A percentile compares a stretch with the other conserved stretches of the same genome.
These are phyloP conservation scores for Spea bombifrons DNA, from an alignment of 2,113 vertebrate genomes.

Conservation along the genomic window DNA sequence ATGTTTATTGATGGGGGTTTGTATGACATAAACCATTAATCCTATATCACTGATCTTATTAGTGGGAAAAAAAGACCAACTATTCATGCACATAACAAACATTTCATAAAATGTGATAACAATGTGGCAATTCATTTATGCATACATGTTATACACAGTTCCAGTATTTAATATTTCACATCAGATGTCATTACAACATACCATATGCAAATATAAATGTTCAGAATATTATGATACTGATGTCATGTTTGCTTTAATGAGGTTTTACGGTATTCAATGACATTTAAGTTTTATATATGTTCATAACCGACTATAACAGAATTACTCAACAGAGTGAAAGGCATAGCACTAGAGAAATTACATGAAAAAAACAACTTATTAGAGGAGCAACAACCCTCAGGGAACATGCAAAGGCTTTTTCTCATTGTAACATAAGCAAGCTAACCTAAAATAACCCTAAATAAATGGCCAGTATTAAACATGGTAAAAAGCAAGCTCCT, in stretches of 20 bases:
- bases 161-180: no score
- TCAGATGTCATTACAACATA: no score
- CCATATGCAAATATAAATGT: no score
- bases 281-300: slow-evolving; percentile 7
- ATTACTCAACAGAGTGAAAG: slow-evolving; percentile 1
- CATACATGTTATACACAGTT: no score
- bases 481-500: not conserved
- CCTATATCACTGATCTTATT: no score
- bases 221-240: no score
- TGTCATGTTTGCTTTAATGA: not conserved
- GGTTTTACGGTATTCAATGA: not conserved
- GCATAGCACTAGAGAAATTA: not conserved
- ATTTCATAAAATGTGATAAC: no score
- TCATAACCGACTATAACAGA: not conserved
- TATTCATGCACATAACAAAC: no score
- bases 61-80: no score
- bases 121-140: no score
- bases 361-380: slow-evolving; percentile 33
- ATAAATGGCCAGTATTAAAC: slow-evolving; percentile 33
- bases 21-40: no score
- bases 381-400: slow-evolving; percentile 31
- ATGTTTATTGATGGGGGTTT: no score
- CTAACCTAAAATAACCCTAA: slow-evolving; percentile 38
- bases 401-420: slow-evolving; percentile 21
- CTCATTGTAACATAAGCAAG: slow-evolving; percentile 30